Evolutionary conservation across 2,797 vertebrate species (phyloP), one percentile per base, ranked within the genome.

Genomic region (Anguilla obscura): DNA sequence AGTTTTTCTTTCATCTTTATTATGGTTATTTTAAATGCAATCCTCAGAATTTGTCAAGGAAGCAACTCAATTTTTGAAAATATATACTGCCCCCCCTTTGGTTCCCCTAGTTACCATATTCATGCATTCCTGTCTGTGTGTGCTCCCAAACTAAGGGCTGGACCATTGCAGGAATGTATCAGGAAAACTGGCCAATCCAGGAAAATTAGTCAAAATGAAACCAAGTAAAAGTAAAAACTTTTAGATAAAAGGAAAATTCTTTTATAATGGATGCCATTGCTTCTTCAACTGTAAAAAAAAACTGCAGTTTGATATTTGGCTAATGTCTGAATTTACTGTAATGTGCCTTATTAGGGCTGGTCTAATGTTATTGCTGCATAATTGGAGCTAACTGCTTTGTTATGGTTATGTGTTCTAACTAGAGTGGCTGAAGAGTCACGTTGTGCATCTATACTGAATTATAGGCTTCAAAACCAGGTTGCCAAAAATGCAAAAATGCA

Each of bases 401-500:
- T 69, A 69, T 74, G 69, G 27, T 33, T 74, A 12, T 74, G 27
- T 74, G 69, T 33, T 74, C 12, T 74, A 33, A 33, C 74, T 40
- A 45, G 33, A 79, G 74, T 18, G 33, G 74, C 33, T 40, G 16
- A 45, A 79, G 74, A 79, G 74, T 79, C 74, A 79, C 33, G 36
- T 36, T 79, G 74, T 40, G 33, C 33, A 79, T 79, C 33, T 79
- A 16, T 79, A 45, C 74, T 40, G 74, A 79, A 79, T 79, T 79
- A 79, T 24, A 40, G 74, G 74, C 74, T 79, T 45, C 33, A 79
- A 40, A 79, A 79, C 14, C 74, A 40, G 12, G 36, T 79, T 18
- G 74, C 27, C 74, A 79, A 79, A 79, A 79, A 79, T 40, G 16
- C 74, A 79, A 79, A 79, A 79, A 79, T 40, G 16, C 74, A 79